These are phyloP conservation scores for Colossoma macropomum DNA, from an alignment of 2,113 vertebrate species.

Conservation along the genomic window DNA sequence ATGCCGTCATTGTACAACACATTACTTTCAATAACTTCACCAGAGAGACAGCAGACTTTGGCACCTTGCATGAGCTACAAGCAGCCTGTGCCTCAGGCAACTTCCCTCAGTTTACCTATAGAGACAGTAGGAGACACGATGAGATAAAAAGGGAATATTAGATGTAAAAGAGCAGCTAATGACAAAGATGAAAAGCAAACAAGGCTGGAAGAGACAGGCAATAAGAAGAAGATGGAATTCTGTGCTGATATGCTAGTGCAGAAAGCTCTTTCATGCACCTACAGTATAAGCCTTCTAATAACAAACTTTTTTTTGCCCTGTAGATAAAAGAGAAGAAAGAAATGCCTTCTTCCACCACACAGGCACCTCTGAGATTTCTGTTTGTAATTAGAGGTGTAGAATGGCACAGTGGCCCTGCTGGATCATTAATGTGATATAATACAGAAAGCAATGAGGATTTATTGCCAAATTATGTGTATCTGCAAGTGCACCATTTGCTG, in stretches of 20 bases:
- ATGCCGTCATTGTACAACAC: no score
- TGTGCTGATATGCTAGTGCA: slow-evolving; percentile 27
- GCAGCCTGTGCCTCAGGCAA: neutral
- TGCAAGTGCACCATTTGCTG: neutral
- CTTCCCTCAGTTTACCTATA: slow-evolving; percentile 7
- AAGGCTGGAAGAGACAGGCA: slow-evolving; percentile 31
- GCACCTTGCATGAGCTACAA: slow-evolving; percentile 1
- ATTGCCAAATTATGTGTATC: slow-evolving; percentile 27
- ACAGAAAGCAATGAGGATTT: slow-evolving; percentile 32
- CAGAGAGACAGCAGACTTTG: neutral
- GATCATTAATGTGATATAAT: slow-evolving; percentile 25
- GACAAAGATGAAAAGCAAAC: slow-evolving; percentile 33
- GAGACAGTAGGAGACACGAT: slow-evolving; percentile 28
- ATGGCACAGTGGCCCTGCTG: neutral
- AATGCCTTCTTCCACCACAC: slow-evolving; percentile 39
- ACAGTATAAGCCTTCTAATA: slow-evolving; percentile 6
- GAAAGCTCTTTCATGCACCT: slow-evolving; percentile 12
- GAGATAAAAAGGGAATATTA: slow-evolving; percentile 37
- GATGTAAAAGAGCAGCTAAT: slow-evolving; percentile 33
- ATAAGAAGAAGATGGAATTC: slow-evolving; percentile 19
- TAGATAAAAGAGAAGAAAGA: slow-evolving; percentile 32
- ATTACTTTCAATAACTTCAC: neutral
- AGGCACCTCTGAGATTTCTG: slow-evolving; percentile 39
- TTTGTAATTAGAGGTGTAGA: slow-evolving; percentile 44
- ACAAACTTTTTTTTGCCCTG: slow-evolving; percentile 25